Base-by-base conservation (phyloP, 1,140 invertebrate species). In the Radopholus similis region DNA sequence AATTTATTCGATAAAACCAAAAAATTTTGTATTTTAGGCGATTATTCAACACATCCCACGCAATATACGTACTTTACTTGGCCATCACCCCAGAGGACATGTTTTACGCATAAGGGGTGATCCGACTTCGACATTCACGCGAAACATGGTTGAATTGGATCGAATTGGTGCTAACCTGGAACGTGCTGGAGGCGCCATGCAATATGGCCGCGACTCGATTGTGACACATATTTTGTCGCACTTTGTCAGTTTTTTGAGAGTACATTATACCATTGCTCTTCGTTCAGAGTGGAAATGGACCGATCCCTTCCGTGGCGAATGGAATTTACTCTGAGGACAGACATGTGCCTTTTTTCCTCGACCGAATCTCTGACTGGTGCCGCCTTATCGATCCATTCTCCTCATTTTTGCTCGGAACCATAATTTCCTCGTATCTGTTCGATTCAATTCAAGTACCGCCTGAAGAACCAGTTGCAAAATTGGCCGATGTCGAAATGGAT, bases 281-380 rank as follows among this genome's bases (percentile, higher is more conserved):
- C n/a, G 40, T 13, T 42, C 35, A 30, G 28, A 11, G 28, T 38
- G 34, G 55, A 42, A 23, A 11, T 42, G 9, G 34, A 42, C 9
- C 26, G 55, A n/a, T 23, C 23, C 15, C 32, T 30, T 26, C 8
- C 47, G 37, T 18, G 23, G 13, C 28, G 1, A 18, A 40, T 9
- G 49, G 32, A n/a, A 6, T 13, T 13, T 54, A 23, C 15, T 21
- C 42, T 4, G 28, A 58, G 23, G 38, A 15, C 21, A 32, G 30
- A 9, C 51, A 37, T 44, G 59, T 80, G 11, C 76, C 78, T 4
- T 72, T 58, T n/a, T 71, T 70, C 37, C 15, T 77, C 13, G 75
- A 72, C 28, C 62, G 77, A n/a, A 21, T 74, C 11, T 23, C 55
- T 1, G 78, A 79, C 2, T 47, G 51, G 18, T 35, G 56, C 32